Percentiles rank a stretch among this genome's conserved stretches.
Evolutionary conservation across 2,797 vertebrate genomes (phyloP).

Genomic region (Sternotherus odoratus): DNA sequence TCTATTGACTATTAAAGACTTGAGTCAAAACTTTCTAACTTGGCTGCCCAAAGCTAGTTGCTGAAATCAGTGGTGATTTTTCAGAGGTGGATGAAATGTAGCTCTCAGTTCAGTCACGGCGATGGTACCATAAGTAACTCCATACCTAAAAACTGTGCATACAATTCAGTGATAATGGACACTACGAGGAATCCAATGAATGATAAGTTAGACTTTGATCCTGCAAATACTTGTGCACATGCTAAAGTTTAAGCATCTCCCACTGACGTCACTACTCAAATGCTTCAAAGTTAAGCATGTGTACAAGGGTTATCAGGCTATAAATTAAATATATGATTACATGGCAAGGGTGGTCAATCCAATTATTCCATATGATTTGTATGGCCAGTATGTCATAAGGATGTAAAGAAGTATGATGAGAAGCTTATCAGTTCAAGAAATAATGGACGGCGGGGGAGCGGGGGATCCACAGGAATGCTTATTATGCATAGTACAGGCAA

Average conservation of each 20-base stretch:
- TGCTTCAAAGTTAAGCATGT: not conserved
- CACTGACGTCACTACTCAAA: not conserved
- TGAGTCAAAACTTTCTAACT: not conserved
- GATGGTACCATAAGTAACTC: too few species aligned
- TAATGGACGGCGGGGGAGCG: not conserved
- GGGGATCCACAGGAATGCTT: not conserved
- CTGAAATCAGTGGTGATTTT: not conserved
- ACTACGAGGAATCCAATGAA: not conserved
- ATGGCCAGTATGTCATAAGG: not conserved
- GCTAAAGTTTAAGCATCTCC: not conserved
- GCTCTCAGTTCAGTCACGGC: not conserved
- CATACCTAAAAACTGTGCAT: not conserved
- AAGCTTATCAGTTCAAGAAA: not conserved
- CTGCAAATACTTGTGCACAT: not conserved
- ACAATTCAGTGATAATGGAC: not conserved
- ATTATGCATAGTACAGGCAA: not conserved
- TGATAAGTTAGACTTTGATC: not conserved
- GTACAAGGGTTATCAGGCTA: not conserved
- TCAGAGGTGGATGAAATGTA: not conserved
- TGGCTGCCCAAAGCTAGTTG: not conserved
- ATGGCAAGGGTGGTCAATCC: not conserved
- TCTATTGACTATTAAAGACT: too few species aligned
- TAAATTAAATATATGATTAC: not conserved
- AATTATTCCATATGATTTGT: not conserved
- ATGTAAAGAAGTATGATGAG: not conserved